A percentile compares a stretch with the other conserved stretches of the same genome.
These are phyloP conservation scores for Hirtodrosophila trivittata DNA, from an alignment of 2,888 invertebrate species.

Conservation along the genomic window DNA sequence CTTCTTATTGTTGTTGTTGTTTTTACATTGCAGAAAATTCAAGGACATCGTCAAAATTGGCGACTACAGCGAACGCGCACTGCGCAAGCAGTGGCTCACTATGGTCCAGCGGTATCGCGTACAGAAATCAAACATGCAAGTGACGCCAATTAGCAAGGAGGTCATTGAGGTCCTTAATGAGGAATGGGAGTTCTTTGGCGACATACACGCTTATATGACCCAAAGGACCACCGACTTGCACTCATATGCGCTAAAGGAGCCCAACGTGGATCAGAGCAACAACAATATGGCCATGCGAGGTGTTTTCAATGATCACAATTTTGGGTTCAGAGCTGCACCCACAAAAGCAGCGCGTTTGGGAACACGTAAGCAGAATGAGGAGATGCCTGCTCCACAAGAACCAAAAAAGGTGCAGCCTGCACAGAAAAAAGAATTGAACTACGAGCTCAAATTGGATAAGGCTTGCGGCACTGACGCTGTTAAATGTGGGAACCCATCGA, in stretches of 20 bases:
- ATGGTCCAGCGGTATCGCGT: conserved; percentile 80
- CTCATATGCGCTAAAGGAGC: conserved; percentile 79
- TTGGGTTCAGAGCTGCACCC: conserved; percentile 21
- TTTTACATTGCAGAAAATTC: conserved; percentile 61
- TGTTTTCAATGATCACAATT: conserved; percentile 77
- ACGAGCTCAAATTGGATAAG: conserved; percentile 21
- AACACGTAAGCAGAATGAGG: no score
- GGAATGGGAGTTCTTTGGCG: conserved; percentile 82
- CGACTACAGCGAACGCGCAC: conserved; percentile 78
- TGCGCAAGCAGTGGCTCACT: conserved; percentile 81
- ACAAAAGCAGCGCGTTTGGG: neutral
- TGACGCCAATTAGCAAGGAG: conserved; percentile 35
- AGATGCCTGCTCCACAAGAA: no score
- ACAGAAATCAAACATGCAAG: conserved; percentile 71
- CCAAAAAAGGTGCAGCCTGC: conserved; percentile 23
- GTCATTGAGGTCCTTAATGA: conserved; percentile 58
- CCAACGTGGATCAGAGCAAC: conserved; percentile 38
- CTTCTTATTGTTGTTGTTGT: conserved; percentile 1
- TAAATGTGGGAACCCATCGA: conserved; percentile 27
- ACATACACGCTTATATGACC: conserved; percentile 81
- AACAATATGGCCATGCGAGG: conserved; percentile 49
- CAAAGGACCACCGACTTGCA: conserved; percentile 81
- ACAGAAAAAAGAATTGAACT: neutral
- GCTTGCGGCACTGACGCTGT: conserved; percentile 9
- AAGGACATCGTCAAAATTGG: conserved; percentile 73